phyloP scores from a whole-genome alignment of 2,888 invertebrate species.

The Mongoloraphidia duomilia region DNA sequence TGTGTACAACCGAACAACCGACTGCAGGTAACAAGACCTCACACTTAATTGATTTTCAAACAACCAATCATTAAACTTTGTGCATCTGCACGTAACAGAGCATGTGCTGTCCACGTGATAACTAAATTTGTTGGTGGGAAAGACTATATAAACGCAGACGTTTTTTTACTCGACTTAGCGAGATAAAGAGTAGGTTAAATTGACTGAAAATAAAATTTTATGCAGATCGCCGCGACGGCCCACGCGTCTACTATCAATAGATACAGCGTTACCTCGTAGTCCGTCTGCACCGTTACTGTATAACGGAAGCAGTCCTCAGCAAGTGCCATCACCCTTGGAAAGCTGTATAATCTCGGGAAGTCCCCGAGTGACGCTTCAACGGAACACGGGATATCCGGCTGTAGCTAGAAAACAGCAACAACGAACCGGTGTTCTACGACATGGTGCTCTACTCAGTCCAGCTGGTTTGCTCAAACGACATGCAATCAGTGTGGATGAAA shows the following conservation, averaged over 20 bases:
- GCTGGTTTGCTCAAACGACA: slow-evolving; percentile 52
- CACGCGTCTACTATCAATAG: slow-evolving; percentile 2
- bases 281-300: slow-evolving; percentile 38
- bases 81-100: no score
- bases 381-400: background rate
- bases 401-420: background rate
- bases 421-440: slow-evolving; percentile 25
- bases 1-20: no score
- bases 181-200: no score
- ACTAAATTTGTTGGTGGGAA: no score
- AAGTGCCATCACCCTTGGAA: slow-evolving; percentile 18
- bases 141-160: no score
- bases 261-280: slow-evolving; percentile 29
- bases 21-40: no score
- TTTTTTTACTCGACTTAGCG: no score
- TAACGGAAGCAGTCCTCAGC: slow-evolving; percentile 30
- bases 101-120: no score
- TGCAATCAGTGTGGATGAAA: slow-evolving; percentile 71
- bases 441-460: slow-evolving; percentile 44
- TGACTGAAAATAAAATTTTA: slow-evolving; percentile 12
- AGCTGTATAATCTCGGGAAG: slow-evolving; percentile 25
- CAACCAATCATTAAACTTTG: no score
- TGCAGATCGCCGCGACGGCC: slow-evolving; percentile 23
- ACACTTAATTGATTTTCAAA: no score
- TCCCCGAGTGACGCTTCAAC: background rate